A percentile compares a stretch with the other conserved stretches of the same genome.
These are phyloP conservation scores for Gyps fulvus DNA, from an alignment of 2,113 vertebrate species.

Conservation along the genomic window DNA sequence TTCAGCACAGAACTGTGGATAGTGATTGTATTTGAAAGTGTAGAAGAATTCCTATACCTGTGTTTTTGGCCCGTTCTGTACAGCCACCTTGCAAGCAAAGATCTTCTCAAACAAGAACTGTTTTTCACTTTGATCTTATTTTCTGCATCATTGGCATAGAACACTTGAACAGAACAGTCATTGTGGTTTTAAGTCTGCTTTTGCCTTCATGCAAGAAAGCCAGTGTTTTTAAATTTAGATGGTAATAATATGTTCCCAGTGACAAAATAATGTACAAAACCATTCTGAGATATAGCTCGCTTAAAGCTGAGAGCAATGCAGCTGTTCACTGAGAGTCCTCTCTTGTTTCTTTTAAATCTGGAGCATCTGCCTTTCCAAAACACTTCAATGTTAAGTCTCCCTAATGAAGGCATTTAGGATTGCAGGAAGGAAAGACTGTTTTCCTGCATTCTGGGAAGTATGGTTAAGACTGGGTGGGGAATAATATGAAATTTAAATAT, in stretches of 20 bases:
- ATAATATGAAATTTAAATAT: neutral
- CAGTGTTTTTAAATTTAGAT: slow-evolving; percentile 50
- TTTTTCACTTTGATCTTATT: neutral
- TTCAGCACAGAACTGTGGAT: neutral
- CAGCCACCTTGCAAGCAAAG: neutral
- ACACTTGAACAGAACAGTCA: neutral
- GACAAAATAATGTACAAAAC: slow-evolving; percentile 21
- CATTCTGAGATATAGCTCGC: neutral
- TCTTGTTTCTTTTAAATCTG: neutral
- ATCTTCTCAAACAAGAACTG: neutral
- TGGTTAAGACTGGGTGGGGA: neutral
- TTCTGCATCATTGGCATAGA: neutral
- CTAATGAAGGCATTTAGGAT: slow-evolving; percentile 33
- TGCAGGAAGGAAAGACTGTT: slow-evolving; percentile 14
- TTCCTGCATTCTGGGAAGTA: neutral
- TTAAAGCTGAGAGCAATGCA: slow-evolving; percentile 45
- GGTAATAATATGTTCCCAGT: slow-evolving; percentile 32
- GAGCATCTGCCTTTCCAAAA: neutral
- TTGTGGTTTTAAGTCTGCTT: slow-evolving; percentile 22
- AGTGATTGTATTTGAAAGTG: neutral
- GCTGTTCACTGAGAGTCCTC: slow-evolving; percentile 20
- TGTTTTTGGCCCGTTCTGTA: neutral
- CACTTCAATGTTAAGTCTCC: neutral
- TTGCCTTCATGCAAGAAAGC: neutral
- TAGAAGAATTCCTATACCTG: neutral